Conservation (phyloP, 2,888 invertebrate species). For the Drosophila longiperda region DNA sequence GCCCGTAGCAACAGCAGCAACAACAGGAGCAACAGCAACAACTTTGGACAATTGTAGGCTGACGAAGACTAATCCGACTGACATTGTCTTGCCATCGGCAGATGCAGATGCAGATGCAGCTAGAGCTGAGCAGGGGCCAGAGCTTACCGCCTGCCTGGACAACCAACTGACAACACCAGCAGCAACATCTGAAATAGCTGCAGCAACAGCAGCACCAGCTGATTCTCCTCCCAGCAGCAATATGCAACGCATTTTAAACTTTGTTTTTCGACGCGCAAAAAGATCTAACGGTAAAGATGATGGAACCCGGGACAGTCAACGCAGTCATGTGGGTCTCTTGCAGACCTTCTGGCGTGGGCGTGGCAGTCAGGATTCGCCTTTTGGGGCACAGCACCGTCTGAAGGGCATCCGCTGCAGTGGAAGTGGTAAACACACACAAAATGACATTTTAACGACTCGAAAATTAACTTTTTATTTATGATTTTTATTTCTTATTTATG, state of each 20-base stretch:
- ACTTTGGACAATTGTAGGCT: constrained; percentile 15
- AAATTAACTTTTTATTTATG: constrained; percentile 42
- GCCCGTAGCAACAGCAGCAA: constrained; percentile 1
- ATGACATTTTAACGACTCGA: constrained; percentile 2
- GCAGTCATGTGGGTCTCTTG: constrained; percentile 83
- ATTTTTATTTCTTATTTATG: constrained; percentile 51
- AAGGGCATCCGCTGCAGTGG: constrained; percentile 84
- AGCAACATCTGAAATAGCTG: constrained; percentile 5
- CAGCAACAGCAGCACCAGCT: constrained; percentile 13
- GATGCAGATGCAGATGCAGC: constrained; percentile 55
- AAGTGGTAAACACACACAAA: constrained; percentile 78
- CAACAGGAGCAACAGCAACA: constrained; percentile 12
- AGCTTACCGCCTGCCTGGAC: constrained; percentile 34
- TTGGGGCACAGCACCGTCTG: constrained; percentile 81
- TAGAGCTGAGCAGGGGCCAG: constrained; percentile 19
- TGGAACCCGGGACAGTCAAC: constrained; percentile 82
- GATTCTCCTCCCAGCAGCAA: constrained; percentile 30
- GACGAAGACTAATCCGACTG: constrained; percentile 47
- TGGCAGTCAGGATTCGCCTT: constrained; percentile 60
- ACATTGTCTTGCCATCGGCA: constrained; percentile 61
- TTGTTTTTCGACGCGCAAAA: constrained; percentile 73
- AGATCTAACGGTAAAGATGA: constrained; percentile 49
- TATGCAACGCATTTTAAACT: constrained; percentile 63
- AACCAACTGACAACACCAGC: constrained; percentile 22
- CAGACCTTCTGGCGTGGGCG: constrained; percentile 78